A percentile compares a stretch with the other conserved stretches of the same genome.
These are phyloP conservation scores for Xestia rhomboidea DNA, from an alignment of 2,888 invertebrate species.

Conservation along the genomic window DNA sequence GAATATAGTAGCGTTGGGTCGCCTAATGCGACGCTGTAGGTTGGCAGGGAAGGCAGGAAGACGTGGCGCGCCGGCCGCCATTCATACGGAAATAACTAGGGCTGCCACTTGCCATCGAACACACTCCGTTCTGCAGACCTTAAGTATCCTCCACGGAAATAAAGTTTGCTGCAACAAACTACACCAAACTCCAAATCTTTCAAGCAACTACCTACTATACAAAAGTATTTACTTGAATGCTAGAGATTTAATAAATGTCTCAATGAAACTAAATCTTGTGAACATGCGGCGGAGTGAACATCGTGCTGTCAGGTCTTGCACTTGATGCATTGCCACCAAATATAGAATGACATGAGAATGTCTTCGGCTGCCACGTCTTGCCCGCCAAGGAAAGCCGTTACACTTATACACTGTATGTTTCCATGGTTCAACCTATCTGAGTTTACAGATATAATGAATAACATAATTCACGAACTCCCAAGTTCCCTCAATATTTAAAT, in stretches of 20 bases:
- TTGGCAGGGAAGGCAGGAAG: constrained; percentile 77
- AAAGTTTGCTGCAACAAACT: not conserved
- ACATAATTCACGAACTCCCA: not conserved
- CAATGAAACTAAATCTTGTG: not conserved
- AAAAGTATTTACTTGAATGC: not conserved
- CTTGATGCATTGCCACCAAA: constrained; percentile 25
- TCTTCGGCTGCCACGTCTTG: constrained; percentile 30
- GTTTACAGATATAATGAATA: not conserved
- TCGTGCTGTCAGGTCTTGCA: constrained; percentile 9
- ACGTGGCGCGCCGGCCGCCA: constrained; percentile 71
- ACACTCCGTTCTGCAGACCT: too few species aligned
- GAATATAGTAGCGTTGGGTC: constrained; percentile 38
- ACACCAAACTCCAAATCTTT: not conserved
- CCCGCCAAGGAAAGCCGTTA: constrained; percentile 14
- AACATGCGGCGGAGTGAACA: constrained; percentile 10
- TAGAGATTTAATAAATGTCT: not conserved
- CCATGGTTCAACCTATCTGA: not conserved
- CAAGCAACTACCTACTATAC: not conserved
- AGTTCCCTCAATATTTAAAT: not conserved
- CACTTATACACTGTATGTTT: not conserved
- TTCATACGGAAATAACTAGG: constrained; percentile 83
- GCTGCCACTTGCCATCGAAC: constrained; percentile 34
- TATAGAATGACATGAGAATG: constrained; percentile 38
- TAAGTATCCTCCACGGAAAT: too few species aligned
- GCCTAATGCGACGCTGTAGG: constrained; percentile 34